Conservation (phyloP, 37 sponge, comb jelly and placozoan genomes). For the Bolinopsis microptera region DNA sequence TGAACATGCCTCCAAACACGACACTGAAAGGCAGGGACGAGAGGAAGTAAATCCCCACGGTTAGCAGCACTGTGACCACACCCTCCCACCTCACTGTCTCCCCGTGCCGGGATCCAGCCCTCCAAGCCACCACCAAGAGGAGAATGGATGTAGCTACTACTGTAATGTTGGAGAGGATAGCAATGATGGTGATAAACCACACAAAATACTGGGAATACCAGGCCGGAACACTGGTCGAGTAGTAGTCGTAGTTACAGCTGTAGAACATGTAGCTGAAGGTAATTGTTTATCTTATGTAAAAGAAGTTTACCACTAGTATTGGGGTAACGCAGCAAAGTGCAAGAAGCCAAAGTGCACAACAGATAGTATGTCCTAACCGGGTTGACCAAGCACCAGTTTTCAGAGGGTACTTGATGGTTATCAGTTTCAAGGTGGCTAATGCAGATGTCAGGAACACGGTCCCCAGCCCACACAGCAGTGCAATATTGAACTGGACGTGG, state of each 20-base stretch:
- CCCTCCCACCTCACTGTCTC: not conserved
- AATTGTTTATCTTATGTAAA: not conserved
- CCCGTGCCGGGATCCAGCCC: not conserved
- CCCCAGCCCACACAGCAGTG: not conserved
- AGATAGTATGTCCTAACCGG: not conserved
- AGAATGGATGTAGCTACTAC: not conserved
- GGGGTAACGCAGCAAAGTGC: not conserved
- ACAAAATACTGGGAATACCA: not conserved
- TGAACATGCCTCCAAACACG: not conserved
- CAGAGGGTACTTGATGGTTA: not conserved
- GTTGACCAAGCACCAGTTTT: not conserved
- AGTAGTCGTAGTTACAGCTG: not conserved
- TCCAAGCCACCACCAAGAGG: not conserved
- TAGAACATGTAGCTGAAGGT: constrained; percentile 14
- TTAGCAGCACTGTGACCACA: not conserved
- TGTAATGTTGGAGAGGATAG: not conserved
- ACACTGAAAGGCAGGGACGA: not conserved
- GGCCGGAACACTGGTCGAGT: not conserved
- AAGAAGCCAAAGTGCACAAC: not conserved
- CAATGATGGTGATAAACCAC: not conserved
- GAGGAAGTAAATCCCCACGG: not conserved
- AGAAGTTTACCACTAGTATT: not conserved
- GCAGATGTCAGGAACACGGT: not conserved
- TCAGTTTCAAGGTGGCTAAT: not conserved
- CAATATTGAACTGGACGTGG: not conserved